phyloP scores from a whole-genome alignment of 2,797 vertebrate genomes.

The Poeciliopsis paucimaculata region DNA sequence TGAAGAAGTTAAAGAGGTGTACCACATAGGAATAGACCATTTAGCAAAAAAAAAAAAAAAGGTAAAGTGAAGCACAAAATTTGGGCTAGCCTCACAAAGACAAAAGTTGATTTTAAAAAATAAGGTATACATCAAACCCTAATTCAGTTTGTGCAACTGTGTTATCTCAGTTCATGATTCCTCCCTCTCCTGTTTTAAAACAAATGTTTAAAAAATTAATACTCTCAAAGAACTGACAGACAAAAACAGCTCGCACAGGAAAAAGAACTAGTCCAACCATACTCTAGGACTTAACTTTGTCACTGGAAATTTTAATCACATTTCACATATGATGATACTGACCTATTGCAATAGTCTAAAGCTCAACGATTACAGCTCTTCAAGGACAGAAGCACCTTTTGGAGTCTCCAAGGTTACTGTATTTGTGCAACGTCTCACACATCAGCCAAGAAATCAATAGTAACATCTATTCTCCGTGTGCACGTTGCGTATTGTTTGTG shows the following conservation, averaged over 20 bases:
- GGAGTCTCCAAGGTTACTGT: conserved; percentile 39
- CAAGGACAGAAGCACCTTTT: conserved; percentile 72
- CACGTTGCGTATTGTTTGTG: conserved; percentile 32
- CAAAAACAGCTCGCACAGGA: not conserved
- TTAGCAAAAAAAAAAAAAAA: not conserved
- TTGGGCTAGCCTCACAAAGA: not conserved
- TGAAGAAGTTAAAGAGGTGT: not conserved
- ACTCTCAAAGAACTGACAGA: not conserved
- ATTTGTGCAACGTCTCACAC: conserved; percentile 67
- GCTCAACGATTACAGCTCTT: conserved; percentile 55
- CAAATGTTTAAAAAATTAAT: not conserved
- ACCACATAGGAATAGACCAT: not conserved
- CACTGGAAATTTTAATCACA: not conserved
- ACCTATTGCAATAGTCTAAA: conserved; percentile 14
- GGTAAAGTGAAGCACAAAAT: not conserved
- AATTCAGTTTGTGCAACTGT: not conserved
- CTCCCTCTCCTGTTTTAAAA: not conserved
- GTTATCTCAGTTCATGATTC: not conserved
- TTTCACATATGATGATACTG: not conserved
- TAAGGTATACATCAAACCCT: not conserved
- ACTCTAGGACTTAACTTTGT: not conserved
- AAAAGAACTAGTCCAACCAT: not conserved
- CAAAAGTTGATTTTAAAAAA: not conserved
- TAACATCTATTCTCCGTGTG: conserved; percentile 60
- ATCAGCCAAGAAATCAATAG: conserved; percentile 78